These are phyloP conservation scores for Lepidotrigona ventralis DNA, from an alignment of 1,140 invertebrate genomes.

Conservation along the genomic window DNA sequence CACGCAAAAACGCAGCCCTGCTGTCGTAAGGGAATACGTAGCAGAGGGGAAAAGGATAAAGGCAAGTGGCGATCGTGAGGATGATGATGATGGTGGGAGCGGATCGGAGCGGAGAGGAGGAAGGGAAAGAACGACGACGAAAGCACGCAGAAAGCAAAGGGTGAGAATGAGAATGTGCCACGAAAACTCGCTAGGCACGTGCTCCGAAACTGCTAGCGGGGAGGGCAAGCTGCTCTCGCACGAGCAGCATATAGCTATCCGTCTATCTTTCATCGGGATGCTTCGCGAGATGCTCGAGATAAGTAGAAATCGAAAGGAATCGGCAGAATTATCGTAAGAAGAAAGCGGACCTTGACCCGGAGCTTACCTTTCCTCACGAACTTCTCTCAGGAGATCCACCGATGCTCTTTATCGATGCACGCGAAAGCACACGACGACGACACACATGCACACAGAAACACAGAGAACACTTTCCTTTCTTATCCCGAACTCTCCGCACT, in stretches of 20 bases:
- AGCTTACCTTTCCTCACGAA: conserved; percentile 9
- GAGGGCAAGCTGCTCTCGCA: not conserved
- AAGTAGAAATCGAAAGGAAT: not conserved
- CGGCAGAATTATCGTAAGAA: too few species aligned
- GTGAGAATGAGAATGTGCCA: conserved; percentile 37
- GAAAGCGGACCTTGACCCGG: not conserved
- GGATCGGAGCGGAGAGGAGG: not conserved
- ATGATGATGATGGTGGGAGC: not conserved
- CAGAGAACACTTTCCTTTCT: conserved; percentile 30
- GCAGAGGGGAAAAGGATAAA: not conserved
- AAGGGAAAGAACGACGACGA: conserved; percentile 21
- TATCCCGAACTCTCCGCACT: conserved; percentile 23
- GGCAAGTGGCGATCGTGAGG: not conserved
- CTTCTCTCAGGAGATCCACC: conserved; percentile 12
- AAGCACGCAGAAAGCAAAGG: conserved; percentile 35
- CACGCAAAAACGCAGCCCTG: conserved; percentile 3
- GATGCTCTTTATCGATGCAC: conserved; percentile 39
- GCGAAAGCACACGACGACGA: conserved; percentile 35
- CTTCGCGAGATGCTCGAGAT: not conserved
- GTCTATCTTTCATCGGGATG: not conserved
- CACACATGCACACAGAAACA: conserved; percentile 32
- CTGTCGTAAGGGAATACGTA: not conserved
- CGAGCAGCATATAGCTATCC: not conserved
- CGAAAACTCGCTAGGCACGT: conserved; percentile 54
- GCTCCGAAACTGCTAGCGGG: conserved; percentile 39